Evolutionary conservation across 2,797 vertebrate species (phyloP).

Genomic region (Allobates femoralis): DNA sequence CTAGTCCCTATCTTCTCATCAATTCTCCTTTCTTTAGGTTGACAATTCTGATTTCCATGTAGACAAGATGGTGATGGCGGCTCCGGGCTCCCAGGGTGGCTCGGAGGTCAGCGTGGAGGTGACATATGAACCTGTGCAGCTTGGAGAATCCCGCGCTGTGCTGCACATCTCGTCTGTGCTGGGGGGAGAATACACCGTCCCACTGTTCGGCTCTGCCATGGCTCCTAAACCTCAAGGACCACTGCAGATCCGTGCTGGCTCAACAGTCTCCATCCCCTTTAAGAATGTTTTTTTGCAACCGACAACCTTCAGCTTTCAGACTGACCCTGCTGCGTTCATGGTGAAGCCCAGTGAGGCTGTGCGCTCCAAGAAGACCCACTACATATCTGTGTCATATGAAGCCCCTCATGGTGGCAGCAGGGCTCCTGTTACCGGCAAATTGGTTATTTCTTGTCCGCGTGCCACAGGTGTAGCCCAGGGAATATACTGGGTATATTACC

Average conservation of each 20-base stretch:
- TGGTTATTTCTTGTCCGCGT: conserved; percentile 77
- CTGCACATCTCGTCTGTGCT: conserved; percentile 76
- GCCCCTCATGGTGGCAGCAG: conserved; percentile 63
- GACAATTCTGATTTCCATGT: conserved; percentile 79
- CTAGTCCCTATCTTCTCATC: background rate
- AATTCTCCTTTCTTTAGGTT: conserved; percentile 70
- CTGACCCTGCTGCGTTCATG: conserved; percentile 81
- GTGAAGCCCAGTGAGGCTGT: conserved; percentile 74
- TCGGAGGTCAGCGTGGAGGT: conserved; percentile 80
- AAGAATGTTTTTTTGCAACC: conserved; percentile 85
- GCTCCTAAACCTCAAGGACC: conserved; percentile 86
- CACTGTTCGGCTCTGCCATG: conserved; percentile 78
- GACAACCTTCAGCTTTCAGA: conserved; percentile 75
- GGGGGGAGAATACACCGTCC: conserved; percentile 82
- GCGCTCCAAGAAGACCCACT: conserved; percentile 76
- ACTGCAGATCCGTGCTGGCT: conserved; percentile 74
- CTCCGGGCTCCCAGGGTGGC: conserved; percentile 74
- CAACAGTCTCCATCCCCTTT: conserved; percentile 80
- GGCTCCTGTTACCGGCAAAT: conserved; percentile 74
- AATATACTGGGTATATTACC: conserved; percentile 83
- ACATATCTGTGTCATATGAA: conserved; percentile 77
- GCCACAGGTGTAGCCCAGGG: conserved; percentile 68
- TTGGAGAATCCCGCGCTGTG: conserved; percentile 78
- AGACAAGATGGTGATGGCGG: conserved; percentile 72
- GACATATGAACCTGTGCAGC: conserved; percentile 83